Percentiles rank a stretch among this genome's conserved stretches.
These are phyloP conservation scores for Mesodorylaimus sp. DNA, from an alignment of 2,888 invertebrate species.

Conservation along the genomic window DNA sequence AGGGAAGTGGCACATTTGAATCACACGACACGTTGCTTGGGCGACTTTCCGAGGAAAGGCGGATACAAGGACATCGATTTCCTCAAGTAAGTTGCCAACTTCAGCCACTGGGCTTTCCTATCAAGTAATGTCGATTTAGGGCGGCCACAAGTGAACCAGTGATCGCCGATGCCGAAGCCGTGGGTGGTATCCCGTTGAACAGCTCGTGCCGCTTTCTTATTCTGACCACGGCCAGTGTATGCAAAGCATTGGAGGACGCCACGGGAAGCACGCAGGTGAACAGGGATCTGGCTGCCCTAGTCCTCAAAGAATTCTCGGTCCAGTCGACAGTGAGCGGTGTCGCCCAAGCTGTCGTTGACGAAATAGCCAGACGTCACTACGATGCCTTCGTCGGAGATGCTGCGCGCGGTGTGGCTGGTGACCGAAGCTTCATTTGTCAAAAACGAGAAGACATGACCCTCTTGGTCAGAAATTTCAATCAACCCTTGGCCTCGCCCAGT, in stretches of 20 bases:
- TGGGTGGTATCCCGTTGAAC: constrained; percentile 57
- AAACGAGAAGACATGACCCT: constrained; percentile 66
- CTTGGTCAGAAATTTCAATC: constrained; percentile 41
- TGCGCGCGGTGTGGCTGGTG: not conserved
- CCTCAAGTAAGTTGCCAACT: constrained; percentile 35
- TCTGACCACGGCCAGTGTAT: constrained; percentile 64
- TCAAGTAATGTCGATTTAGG: constrained; percentile 21
- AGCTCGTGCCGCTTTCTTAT: constrained; percentile 59
- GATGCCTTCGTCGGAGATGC: constrained; percentile 46
- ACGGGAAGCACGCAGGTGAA: constrained; percentile 55
- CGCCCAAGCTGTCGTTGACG: constrained; percentile 65
- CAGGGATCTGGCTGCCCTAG: constrained; percentile 56
- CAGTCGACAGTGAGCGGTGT: constrained; percentile 60
- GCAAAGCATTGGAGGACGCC: constrained; percentile 61
- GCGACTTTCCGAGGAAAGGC: constrained; percentile 67
- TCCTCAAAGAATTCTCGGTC: constrained; percentile 43
- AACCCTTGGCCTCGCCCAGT: constrained; percentile 53
- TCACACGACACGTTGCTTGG: constrained; percentile 62
- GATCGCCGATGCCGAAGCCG: constrained; percentile 61
- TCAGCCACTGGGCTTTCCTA: not conserved
- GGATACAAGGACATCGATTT: constrained; percentile 63
- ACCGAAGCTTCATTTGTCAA: constrained; percentile 29
- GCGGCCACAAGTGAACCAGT: constrained; percentile 56
- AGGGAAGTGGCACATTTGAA: constrained; percentile 47
- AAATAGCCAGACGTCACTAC: constrained; percentile 61